Percentiles rank a stretch among this genome's conserved stretches.
These are phyloP conservation scores for Aegithalos caudatus DNA, from an alignment of 2,113 vertebrate species.

Conservation along the genomic window DNA sequence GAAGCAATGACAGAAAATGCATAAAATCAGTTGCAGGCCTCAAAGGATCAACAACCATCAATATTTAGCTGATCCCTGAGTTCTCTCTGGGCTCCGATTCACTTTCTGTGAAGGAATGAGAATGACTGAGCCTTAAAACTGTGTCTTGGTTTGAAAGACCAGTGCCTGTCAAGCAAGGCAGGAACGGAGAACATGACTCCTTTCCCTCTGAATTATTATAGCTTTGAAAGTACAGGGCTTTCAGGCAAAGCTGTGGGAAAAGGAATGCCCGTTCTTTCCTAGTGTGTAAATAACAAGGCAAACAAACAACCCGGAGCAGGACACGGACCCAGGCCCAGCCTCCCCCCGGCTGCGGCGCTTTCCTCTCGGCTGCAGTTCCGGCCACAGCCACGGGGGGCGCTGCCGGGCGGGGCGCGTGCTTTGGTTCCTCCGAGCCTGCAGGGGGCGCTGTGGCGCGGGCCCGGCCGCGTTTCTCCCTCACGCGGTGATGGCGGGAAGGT, in stretches of 20 bases:
- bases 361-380: background rate
- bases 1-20: background rate
- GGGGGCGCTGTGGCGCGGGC: background rate
- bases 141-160: background rate
- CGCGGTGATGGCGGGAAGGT: rapidly evolving
- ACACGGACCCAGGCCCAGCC: background rate
- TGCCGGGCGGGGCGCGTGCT: background rate
- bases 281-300: rapidly evolving
- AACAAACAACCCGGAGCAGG: background rate
- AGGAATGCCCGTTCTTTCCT: background rate
- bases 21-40: background rate
- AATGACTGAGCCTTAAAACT: background rate
- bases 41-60: background rate
- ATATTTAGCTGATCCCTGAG: background rate
- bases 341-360: background rate
- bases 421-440: background rate
- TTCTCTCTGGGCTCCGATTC: background rate
- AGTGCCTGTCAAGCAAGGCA: rapidly evolving
- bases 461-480: background rate
- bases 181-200: background rate
- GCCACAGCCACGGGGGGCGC: background rate
- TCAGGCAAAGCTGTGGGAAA: background rate
- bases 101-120: background rate
- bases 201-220: background rate
- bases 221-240: background rate